Evolutionary conservation across 1,140 invertebrate species (phyloP).

Genomic region (Pristionchus pacificus): DNA sequence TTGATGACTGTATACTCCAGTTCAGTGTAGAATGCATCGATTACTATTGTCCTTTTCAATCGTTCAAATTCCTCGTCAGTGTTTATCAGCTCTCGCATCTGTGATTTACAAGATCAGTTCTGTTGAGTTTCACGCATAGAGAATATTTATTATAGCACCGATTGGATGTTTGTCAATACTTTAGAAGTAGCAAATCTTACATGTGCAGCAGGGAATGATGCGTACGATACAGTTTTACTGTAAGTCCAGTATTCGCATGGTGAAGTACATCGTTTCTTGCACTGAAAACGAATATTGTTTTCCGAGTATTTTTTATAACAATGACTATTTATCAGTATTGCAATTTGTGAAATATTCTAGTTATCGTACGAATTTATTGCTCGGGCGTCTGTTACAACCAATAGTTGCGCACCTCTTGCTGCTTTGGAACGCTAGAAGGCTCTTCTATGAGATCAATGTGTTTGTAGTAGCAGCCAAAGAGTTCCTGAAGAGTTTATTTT

Average conservation of each 20-base stretch:
- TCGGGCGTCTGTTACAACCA: too few species aligned
- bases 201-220: constrained; percentile 36
- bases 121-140: too few species aligned
- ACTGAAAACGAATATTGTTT: too few species aligned
- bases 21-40: constrained; percentile 42
- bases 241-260: constrained; percentile 45
- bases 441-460: constrained; percentile 7
- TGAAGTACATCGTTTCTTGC: constrained; percentile 40
- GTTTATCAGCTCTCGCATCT: too few species aligned
- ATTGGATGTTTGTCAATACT: constrained; percentile 36
- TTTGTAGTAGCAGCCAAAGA: constrained; percentile 42
- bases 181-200: constrained; percentile 11
- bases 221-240: constrained; percentile 45
- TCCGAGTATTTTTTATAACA: too few species aligned
- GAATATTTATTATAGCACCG: too few species aligned
- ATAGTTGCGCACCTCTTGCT: constrained; percentile 18
- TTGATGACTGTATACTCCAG: constrained; percentile 49
- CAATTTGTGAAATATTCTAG: too few species aligned
- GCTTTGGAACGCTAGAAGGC: neutral
- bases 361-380: too few species aligned
- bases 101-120: too few species aligned
- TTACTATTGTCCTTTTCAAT: constrained; percentile 35
- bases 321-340: too few species aligned
- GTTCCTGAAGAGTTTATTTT: constrained; percentile 5
- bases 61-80: constrained; percentile 38